Base-by-base conservation (phyloP, 1,140 invertebrate genomes). In the Anastrepha ludens region DNA sequence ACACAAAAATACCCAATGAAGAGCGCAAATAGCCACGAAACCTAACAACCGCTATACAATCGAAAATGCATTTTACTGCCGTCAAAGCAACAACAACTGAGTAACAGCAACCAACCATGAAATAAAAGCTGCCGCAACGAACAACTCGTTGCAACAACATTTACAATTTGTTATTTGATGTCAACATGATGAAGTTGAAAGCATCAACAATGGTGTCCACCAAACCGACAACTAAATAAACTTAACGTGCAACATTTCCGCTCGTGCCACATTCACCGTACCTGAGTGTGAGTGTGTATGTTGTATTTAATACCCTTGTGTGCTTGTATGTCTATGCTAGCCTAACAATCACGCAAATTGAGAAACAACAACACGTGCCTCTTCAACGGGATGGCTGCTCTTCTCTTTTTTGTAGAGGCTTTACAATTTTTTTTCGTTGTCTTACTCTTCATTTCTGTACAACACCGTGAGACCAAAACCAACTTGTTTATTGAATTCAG, bases 121-220 rank as follows among this genome's bases (percentile, higher is more conserved):
- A 55, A 81, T 50, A 20, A 55, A 15, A 55, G 17, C 67, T 44
- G 41, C 20, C 39, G 29, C 67, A 81, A 81, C 17, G 13, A 81
- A 55, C 44, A 5, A 11, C n/a, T 39, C 4, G 5, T 67, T 67
- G 9, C 70, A 78, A 50, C 44, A 55, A 81, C 50, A 9, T 58
- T 55, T 58, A 55, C 47, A 55, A 55, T 81, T 81, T 81, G 74
- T 81, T 81, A 81, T 81, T 81, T 81, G 74, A 81, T 81, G 74
- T 81, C 74, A 55, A 55, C 47, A 20, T 81, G 44, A 55, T 81
- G 74, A 81, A 81, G 74, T 81, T 81, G 74, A 81, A 81, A 55
- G 50, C 74, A 81, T 81, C 74, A 81, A 55, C 47, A 55, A 55
- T 81, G 17, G 44, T 55, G 44, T 50, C 74, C 74, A 81, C 74